phyloP scores from a whole-genome alignment of 1,140 invertebrate genomes.

The Euura saliciscinereae region DNA sequence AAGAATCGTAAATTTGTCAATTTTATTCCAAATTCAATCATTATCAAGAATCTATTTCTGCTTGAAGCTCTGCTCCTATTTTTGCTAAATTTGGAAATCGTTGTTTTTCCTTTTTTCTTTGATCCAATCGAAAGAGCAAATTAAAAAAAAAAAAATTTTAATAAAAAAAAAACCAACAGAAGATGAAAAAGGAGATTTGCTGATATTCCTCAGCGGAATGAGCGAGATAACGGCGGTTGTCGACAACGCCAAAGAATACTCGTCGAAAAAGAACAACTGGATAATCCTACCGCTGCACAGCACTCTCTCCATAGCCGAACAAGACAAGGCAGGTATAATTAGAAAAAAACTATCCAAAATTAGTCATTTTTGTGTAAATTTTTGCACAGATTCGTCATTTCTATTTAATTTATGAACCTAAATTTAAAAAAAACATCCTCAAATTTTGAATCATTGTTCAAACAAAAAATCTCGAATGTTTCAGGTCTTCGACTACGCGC shows the following conservation, averaged over 20 bases:
- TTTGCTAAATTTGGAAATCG: too few species aligned
- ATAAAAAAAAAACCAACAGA: conserved; percentile 56
- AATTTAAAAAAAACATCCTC: conserved; percentile 9
- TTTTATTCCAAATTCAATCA: too few species aligned
- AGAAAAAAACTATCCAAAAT: too few species aligned
- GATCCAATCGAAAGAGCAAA: too few species aligned
- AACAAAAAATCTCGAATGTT: conserved; percentile 19
- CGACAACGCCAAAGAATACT: conserved; percentile 87
- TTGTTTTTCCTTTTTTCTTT: too few species aligned
- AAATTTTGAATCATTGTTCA: conserved; percentile 16
- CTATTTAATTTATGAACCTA: background rate
- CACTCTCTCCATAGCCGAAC: conserved; percentile 89
- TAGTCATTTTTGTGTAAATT: conserved; percentile 12
- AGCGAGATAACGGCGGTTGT: conserved; percentile 92
- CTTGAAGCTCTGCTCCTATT: too few species aligned
- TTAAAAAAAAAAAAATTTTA: conserved; percentile 20
- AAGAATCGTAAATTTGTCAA: too few species aligned
- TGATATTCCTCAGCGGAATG: conserved; percentile 97
- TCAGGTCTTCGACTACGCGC: conserved; percentile 95
- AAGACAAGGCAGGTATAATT: conserved; percentile 80
- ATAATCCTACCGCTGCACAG: conserved; percentile 95
- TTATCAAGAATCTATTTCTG: too few species aligned
- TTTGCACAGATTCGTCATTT: background rate
- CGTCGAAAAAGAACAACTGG: conserved; percentile 82
- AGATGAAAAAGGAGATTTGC: conserved; percentile 90